Percentiles rank a stretch among this genome's conserved stretches.
Evolutionary conservation across 2,888 invertebrate species (phyloP).

Genomic region (Aelia acuminata): DNA sequence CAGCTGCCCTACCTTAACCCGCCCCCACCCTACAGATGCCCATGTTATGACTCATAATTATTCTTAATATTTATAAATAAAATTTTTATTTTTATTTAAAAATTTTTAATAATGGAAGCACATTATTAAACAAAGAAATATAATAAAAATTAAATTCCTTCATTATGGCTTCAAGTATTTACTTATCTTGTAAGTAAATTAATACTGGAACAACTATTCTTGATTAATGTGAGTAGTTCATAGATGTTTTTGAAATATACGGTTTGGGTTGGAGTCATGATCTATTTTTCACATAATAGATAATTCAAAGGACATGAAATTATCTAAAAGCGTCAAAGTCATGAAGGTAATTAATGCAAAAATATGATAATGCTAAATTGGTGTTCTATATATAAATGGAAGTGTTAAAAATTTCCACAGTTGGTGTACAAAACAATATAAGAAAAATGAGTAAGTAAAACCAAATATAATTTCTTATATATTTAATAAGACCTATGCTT

Average conservation of each 20-base stretch:
- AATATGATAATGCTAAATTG: conserved; percentile 54
- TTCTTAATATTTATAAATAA: too few species aligned
- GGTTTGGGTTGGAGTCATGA: not conserved
- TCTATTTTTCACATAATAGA: conserved; percentile 29
- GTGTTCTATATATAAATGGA: conserved; percentile 6
- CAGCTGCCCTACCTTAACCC: too few species aligned
- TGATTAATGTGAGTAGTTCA: not conserved
- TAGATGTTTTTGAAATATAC: not conserved
- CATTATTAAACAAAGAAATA: too few species aligned
- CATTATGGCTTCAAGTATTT: too few species aligned
- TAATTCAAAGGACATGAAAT: conserved; percentile 37
- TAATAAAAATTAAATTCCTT: too few species aligned
- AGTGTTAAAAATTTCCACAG: not conserved
- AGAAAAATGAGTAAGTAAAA: conserved; percentile 41
- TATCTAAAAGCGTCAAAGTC: conserved; percentile 48
- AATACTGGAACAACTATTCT: not conserved
- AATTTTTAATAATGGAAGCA: too few species aligned
- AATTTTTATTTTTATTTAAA: too few species aligned
- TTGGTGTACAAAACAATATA: not conserved
- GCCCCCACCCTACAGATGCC: too few species aligned
- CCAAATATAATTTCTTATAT: not conserved
- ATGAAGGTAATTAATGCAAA: conserved; percentile 53
- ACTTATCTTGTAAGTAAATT: not conserved
- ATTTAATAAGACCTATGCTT: not conserved
- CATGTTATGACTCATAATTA: too few species aligned